Conservation (phyloP, 2,113 vertebrate genomes). For the Vulpes vulpes region DNA sequence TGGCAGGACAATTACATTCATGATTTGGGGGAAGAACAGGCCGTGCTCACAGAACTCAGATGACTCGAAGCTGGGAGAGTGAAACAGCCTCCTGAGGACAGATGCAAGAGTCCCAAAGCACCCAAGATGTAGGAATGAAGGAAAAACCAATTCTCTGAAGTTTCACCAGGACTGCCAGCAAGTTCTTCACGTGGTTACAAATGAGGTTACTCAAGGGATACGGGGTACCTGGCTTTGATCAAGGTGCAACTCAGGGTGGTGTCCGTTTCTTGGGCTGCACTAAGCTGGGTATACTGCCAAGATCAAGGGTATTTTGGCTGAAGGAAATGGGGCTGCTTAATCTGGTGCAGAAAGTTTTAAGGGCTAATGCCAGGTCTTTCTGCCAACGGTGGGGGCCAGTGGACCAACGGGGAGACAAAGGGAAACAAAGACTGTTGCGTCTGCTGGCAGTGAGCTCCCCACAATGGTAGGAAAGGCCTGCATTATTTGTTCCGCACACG, state of each 20-base stretch:
- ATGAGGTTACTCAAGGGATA: background rate
- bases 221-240: background rate
- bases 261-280: background rate
- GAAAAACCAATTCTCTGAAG: background rate
- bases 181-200: background rate
- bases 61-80: background rate
- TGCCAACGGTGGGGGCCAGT: background rate
- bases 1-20: background rate
- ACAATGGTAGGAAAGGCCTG: rapidly evolving
- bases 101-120: background rate
- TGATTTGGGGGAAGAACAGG: background rate
- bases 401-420: background rate
- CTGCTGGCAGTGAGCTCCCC: too few relatives aligned
- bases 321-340: background rate
- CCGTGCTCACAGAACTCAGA: background rate
- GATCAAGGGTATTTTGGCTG: background rate
- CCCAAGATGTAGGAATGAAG: background rate
- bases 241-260: background rate
- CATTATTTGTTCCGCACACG: background rate
- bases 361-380: background rate
- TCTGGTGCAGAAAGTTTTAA: background rate
- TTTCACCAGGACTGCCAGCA: background rate
- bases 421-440: too few relatives aligned
- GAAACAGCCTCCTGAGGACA: background rate
- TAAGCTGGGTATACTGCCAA: background rate